Evolutionary conservation across 2,113 vertebrate species (phyloP).

Genomic region (Centrocercus urophasianus): DNA sequence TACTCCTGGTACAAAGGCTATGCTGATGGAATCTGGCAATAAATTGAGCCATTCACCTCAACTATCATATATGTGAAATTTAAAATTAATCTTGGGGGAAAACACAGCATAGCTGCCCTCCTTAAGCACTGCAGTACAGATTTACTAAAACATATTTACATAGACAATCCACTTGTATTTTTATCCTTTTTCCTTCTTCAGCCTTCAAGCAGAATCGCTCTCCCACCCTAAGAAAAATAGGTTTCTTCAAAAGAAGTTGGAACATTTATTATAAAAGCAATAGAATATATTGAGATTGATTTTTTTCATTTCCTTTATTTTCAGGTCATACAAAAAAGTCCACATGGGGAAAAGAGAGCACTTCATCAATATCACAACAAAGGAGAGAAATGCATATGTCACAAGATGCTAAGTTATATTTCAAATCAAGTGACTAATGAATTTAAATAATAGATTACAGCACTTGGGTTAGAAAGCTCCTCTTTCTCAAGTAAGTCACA

Average conservation of each 20-base stretch:
- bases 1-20: background rate
- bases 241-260: background rate
- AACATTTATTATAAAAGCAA: background rate
- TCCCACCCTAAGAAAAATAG: background rate
- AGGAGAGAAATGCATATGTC: background rate
- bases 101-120: background rate
- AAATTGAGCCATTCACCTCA: background rate
- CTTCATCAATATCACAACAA: background rate
- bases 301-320: background rate
- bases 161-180: background rate
- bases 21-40: background rate
- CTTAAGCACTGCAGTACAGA: background rate
- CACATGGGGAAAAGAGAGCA: background rate
- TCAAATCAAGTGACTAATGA: too few relatives aligned
- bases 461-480: background rate
- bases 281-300: background rate
- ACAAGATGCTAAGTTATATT: too few relatives aligned
- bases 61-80: background rate
- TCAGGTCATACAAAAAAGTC: background rate
- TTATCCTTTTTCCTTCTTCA: background rate
- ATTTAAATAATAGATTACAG: background rate
- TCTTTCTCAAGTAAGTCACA: background rate
- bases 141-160: background rate
- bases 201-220: background rate
- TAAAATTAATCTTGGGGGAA: constrained; percentile 29